phyloP scores from a whole-genome alignment of 2,888 invertebrate genomes.

The Eulithis prunata region DNA sequence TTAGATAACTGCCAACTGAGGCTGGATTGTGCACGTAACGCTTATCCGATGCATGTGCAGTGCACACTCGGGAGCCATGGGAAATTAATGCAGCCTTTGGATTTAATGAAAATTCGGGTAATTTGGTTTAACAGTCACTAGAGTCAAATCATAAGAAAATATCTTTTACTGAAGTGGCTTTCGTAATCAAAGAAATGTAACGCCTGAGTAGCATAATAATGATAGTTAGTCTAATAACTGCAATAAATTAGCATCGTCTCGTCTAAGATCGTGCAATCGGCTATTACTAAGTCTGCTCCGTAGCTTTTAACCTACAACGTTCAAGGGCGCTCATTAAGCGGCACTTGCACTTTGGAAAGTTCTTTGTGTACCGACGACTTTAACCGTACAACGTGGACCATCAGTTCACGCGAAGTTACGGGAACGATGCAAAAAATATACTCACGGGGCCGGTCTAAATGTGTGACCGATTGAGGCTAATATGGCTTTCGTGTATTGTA shows the following conservation, averaged over 20 bases:
- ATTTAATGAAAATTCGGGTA: neutral
- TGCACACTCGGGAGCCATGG: slow-evolving; percentile 7
- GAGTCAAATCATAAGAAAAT: too few relatives aligned
- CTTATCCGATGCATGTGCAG: slow-evolving; percentile 27
- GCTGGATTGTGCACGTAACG: slow-evolving; percentile 26
- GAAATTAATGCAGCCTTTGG: slow-evolving; percentile 7
- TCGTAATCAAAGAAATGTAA: too few relatives aligned
- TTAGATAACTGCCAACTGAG: slow-evolving; percentile 20
- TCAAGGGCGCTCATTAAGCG: slow-evolving; percentile 17
- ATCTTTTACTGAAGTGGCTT: too few relatives aligned
- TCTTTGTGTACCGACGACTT: neutral
- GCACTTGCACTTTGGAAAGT: slow-evolving; percentile 29
- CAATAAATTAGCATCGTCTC: neutral
- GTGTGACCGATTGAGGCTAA: slow-evolving; percentile 7
- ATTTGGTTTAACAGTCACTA: too few relatives aligned
- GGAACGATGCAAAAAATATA: neutral
- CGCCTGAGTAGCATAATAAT: neutral
- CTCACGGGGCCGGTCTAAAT: slow-evolving; percentile 3
- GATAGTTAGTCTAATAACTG: neutral
- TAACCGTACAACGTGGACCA: neutral
- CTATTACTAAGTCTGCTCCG: slow-evolving; percentile 11
- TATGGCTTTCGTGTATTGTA: slow-evolving; percentile 6
- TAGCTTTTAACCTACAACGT: slow-evolving; percentile 21
- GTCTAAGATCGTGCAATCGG: slow-evolving; percentile 1
- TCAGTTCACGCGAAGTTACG: slow-evolving; percentile 3